Percentiles rank a stretch among this genome's conserved stretches.
These are phyloP conservation scores for Caenorhabditis latens DNA, from an alignment of 1,140 invertebrate species.

Conservation along the genomic window DNA sequence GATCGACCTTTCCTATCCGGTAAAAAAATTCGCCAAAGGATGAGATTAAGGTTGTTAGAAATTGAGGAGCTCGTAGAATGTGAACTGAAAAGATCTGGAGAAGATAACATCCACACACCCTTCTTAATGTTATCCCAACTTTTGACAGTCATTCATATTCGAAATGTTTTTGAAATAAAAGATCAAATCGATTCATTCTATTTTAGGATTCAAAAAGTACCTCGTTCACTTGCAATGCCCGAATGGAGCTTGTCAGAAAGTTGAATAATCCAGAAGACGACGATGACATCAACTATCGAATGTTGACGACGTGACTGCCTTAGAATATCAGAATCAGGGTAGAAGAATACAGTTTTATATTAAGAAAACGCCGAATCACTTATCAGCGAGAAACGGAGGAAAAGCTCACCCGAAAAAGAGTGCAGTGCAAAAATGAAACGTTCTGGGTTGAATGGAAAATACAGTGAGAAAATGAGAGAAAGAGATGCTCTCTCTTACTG, in stretches of 20 bases:
- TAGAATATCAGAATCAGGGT: background rate
- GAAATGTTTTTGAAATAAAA: no score
- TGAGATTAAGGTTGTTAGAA: no score
- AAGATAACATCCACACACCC: no score
- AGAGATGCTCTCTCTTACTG: background rate
- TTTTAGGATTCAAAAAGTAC: background rate
- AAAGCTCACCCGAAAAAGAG: background rate
- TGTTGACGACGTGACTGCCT: no score
- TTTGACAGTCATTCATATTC: no score
- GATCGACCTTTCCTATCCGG: no score
- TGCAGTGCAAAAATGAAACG: background rate
- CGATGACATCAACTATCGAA: conserved; percentile 5
- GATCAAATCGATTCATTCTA: no score
- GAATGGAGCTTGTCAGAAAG: conserved; percentile 42
- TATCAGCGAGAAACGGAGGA: background rate
- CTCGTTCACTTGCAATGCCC: conserved; percentile 37
- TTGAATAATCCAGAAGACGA: conserved; percentile 32
- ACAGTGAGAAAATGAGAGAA: background rate
- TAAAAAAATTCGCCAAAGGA: no score
- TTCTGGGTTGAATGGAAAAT: background rate
- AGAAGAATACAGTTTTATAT: background rate
- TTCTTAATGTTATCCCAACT: no score
- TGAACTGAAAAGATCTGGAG: no score
- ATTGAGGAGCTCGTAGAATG: no score
- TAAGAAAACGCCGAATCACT: background rate